Evolutionary conservation across 53 echinoderm and acorn worm genomes (phyloP).

Genomic region (Holothuria leucospilota): DNA sequence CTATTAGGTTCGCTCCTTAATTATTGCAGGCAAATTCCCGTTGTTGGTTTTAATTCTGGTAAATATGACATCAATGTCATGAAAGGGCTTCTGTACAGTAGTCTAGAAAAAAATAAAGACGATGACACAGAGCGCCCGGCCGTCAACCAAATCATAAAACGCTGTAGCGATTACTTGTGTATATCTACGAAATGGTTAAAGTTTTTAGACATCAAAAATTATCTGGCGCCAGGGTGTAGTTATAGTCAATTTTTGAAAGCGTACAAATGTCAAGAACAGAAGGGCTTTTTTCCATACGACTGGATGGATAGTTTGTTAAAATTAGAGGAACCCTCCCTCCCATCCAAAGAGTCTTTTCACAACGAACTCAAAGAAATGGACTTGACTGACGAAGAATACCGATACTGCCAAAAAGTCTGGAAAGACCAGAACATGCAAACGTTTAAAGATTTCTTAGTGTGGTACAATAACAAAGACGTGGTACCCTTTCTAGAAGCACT

Average conservation of each 20-base stretch:
- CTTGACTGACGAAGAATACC: neutral
- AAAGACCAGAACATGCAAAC: slow-evolving; percentile 7
- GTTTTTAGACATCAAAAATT: too few relatives aligned
- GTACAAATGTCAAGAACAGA: neutral
- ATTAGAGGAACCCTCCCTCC: neutral
- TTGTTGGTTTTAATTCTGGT: too few relatives aligned
- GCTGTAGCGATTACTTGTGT: too few relatives aligned
- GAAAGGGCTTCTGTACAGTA: slow-evolving; percentile 36
- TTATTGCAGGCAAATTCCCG: neutral
- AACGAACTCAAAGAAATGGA: too few relatives aligned
- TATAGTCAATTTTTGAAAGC: neutral
- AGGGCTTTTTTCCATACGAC: neutral
- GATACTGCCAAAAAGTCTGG: slow-evolving; percentile 22
- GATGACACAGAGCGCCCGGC: too few relatives aligned
- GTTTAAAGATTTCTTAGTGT: slow-evolving; percentile 52
- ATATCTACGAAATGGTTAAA: too few relatives aligned
- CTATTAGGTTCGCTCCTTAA: too few relatives aligned
- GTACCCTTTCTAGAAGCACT: slow-evolving; percentile 24
- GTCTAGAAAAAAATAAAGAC: neutral
- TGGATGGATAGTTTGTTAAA: slow-evolving; percentile 23
- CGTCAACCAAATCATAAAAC: too few relatives aligned
- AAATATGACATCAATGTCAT: slow-evolving; percentile 19
- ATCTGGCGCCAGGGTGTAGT: too few relatives aligned
- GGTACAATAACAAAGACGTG: slow-evolving; percentile 58
- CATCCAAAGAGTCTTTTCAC: neutral